Conservation (phyloP, 1,140 invertebrate species). For the Drosophila pectinifera region DNA sequence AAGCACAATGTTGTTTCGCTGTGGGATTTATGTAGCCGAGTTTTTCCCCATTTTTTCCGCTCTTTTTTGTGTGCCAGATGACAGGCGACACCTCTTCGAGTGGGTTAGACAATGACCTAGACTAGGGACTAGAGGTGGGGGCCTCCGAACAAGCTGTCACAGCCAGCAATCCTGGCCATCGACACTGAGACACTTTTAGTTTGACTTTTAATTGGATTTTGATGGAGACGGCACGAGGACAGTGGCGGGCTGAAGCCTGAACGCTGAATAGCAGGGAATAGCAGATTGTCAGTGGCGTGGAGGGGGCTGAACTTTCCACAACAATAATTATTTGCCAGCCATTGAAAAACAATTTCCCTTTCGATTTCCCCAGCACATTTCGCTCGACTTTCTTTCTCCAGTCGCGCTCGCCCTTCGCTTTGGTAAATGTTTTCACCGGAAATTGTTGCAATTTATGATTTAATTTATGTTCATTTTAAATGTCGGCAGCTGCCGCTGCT, state of each 20-base stretch:
- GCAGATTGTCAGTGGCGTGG: background rate
- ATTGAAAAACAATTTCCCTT: constrained; percentile 83
- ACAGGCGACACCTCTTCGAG: constrained; percentile 46
- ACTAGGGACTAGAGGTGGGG: constrained; percentile 1
- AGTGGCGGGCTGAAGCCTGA: background rate
- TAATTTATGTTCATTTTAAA: constrained; percentile 82
- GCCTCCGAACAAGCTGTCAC: constrained; percentile 46
- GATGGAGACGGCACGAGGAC: constrained; percentile 23
- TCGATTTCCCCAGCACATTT: constrained; percentile 66
- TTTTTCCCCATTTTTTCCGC: constrained; percentile 17
- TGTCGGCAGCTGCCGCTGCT: constrained; percentile 24
- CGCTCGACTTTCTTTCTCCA: constrained; percentile 16
- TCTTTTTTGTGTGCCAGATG: constrained; percentile 15
- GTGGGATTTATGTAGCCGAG: constrained; percentile 17
- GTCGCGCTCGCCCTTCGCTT: constrained; percentile 33
- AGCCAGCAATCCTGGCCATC: constrained; percentile 31
- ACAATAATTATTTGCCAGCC: constrained; percentile 79
- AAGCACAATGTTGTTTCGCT: constrained; percentile 17
- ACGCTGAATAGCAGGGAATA: background rate
- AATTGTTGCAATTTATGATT: constrained; percentile 82
- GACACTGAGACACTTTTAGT: constrained; percentile 53
- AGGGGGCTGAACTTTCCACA: constrained; percentile 28
- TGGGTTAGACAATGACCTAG: constrained; percentile 40
- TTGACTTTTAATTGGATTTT: constrained; percentile 53
- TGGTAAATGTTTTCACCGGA: constrained; percentile 67